Evolutionary conservation across 1,140 invertebrate species (phyloP).

Genomic region (Oreohelix idahoensis): DNA sequence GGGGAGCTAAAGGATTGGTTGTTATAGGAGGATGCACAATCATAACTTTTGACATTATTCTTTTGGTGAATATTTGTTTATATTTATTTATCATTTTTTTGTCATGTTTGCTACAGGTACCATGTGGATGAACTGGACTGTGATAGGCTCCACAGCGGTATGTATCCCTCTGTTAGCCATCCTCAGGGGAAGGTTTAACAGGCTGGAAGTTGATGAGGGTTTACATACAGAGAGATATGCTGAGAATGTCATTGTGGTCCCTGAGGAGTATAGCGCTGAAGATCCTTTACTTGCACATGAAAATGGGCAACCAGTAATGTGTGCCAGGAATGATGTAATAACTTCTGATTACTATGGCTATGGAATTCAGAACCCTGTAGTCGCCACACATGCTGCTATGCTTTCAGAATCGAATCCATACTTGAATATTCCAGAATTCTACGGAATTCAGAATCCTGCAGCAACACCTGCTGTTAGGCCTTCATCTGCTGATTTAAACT

Average conservation of each 20-base stretch:
- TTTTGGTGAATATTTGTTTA: neutral
- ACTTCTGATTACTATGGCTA: no score
- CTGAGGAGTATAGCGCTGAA: neutral
- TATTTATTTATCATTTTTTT: neutral
- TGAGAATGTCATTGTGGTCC: neutral
- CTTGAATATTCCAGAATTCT: no score
- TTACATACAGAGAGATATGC: neutral
- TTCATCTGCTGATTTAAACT: no score
- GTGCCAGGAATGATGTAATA: neutral
- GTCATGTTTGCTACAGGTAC: constrained; percentile 33
- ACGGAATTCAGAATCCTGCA: no score
- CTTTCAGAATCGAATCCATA: no score
- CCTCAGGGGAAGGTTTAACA: constrained; percentile 18
- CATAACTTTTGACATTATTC: no score
- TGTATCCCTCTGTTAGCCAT: constrained; percentile 28
- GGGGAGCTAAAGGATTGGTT: no score
- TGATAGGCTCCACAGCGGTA: constrained; percentile 22
- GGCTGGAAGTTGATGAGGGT: constrained; percentile 33
- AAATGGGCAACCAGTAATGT: neutral
- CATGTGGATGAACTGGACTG: constrained; percentile 45
- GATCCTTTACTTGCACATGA: neutral
- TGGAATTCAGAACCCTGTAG: no score
- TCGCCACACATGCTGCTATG: no score
- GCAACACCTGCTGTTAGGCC: no score
- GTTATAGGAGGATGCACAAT: no score